These are phyloP conservation scores for Schizotus pectinicornis DNA, from an alignment of 2,888 invertebrate genomes.

Conservation along the genomic window DNA sequence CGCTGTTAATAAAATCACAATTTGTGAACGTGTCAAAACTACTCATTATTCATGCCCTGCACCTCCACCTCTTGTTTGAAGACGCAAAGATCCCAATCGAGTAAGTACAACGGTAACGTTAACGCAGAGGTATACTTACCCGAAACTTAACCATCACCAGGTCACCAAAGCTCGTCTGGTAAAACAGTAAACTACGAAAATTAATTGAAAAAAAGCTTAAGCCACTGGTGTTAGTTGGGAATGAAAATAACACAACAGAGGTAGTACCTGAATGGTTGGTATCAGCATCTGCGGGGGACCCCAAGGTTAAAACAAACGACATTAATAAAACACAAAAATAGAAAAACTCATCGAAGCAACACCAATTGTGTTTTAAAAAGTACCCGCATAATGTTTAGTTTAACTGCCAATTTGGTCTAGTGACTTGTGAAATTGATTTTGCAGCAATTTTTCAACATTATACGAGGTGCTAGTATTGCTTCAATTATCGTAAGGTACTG, in stretches of 20 bases:
- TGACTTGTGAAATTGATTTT: no score
- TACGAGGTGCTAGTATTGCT: no score
- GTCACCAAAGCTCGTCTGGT: not conserved
- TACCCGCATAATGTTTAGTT: no score
- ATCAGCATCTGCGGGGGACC: conserved; percentile 53
- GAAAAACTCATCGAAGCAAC: not conserved
- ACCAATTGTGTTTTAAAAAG: no score
- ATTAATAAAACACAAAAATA: conserved; percentile 41
- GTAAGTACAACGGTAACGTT: not conserved
- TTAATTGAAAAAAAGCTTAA: conserved; percentile 27
- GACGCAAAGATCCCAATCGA: no score
- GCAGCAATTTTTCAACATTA: no score
- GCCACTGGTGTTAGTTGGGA: conserved; percentile 16
- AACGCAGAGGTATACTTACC: conserved; percentile 16
- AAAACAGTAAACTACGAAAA: conserved; percentile 8
- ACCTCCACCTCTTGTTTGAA: conserved; percentile 6
- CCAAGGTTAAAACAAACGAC: conserved; percentile 51
- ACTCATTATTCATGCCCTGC: conserved; percentile 2
- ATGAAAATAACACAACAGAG: conserved; percentile 45
- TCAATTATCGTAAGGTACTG: no score
- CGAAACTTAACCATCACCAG: conserved; percentile 9
- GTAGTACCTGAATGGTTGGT: conserved; percentile 57
- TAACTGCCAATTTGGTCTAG: no score
- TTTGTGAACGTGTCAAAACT: not conserved
- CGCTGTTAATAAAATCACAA: not conserved